A percentile compares a stretch with the other conserved stretches of the same genome.
These are phyloP conservation scores for Phortica variegata DNA, from an alignment of 1,140 invertebrate species.

Conservation along the genomic window DNA sequence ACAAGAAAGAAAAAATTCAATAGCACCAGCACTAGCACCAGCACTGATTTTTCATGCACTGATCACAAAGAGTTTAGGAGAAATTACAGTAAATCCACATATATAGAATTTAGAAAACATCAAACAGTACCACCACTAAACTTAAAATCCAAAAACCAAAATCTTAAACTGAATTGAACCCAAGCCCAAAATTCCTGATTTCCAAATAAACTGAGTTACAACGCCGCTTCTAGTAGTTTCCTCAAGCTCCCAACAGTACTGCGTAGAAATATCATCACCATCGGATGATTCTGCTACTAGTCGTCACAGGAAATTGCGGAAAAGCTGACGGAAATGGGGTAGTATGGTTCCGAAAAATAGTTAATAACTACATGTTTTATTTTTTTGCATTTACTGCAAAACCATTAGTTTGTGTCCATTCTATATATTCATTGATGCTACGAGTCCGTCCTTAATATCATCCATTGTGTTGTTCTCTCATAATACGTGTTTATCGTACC, in stretches of 20 bases:
- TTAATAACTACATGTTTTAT: no score
- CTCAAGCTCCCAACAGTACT: conserved; percentile 12
- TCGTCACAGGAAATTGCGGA: no score
- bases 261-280: not conserved
- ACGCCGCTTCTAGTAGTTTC: conserved; percentile 2
- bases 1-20: conserved; percentile 21
- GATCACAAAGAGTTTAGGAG: no score
- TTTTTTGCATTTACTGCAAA: no score
- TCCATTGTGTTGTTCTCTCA: no score
- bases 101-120: conserved; percentile 24
- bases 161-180: conserved; percentile 11
- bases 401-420: no score
- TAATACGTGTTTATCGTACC: no score
- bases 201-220: no score
- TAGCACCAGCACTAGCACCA: conserved; percentile 29
- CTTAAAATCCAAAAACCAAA: conserved; percentile 13
- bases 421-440: no score
- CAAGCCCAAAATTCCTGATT: no score
- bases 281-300: conserved; percentile 8
- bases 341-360: not conserved
- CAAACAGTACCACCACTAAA: conserved; percentile 12
- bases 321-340: no score
- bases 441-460: no score
- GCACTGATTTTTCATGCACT: conserved; percentile 24
- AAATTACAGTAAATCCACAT: not conserved